A percentile compares a stretch with the other conserved stretches of the same genome.
These are phyloP conservation scores for Phocoena phocoena DNA, from an alignment of 2,113 vertebrate genomes.

Conservation along the genomic window DNA sequence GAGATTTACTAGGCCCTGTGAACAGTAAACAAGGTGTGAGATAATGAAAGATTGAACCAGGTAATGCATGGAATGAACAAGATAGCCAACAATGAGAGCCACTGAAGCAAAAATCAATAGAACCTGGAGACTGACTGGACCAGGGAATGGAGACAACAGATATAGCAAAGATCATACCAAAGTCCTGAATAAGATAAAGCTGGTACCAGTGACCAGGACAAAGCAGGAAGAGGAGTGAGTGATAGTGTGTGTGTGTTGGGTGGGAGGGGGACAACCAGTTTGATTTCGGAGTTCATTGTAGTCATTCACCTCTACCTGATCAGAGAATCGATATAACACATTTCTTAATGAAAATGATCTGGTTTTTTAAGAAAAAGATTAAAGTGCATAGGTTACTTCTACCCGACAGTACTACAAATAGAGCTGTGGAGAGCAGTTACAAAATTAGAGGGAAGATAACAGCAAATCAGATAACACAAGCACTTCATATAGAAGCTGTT, in stretches of 20 bases:
- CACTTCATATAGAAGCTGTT: not conserved
- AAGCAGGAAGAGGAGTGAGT: not conserved
- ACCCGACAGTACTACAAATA: not conserved
- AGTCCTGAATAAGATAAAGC: not conserved
- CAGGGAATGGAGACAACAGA: not conserved
- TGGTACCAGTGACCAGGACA: not conserved
- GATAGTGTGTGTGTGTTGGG: not conserved
- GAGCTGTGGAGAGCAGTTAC: not conserved
- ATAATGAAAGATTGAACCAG: not conserved
- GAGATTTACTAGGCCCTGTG: not conserved
- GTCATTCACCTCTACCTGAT: not conserved
- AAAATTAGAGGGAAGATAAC: not conserved
- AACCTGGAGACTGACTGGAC: not conserved
- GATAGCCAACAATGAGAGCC: not conserved
- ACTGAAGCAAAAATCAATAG: not conserved
- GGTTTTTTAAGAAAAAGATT: conserved; percentile 34
- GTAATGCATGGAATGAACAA: not conserved
- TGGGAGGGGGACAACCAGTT: not conserved
- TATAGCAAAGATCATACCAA: not conserved
- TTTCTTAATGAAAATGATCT: conserved; percentile 47
- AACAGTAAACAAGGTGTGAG: not conserved
- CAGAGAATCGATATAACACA: not conserved
- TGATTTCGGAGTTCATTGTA: conserved; percentile 5
- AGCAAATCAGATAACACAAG: not conserved
- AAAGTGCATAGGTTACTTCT: not conserved